Conservation (phyloP, 35 echinoderm and acorn worm species). For the Hemicentrotus pulcherrimus region DNA sequence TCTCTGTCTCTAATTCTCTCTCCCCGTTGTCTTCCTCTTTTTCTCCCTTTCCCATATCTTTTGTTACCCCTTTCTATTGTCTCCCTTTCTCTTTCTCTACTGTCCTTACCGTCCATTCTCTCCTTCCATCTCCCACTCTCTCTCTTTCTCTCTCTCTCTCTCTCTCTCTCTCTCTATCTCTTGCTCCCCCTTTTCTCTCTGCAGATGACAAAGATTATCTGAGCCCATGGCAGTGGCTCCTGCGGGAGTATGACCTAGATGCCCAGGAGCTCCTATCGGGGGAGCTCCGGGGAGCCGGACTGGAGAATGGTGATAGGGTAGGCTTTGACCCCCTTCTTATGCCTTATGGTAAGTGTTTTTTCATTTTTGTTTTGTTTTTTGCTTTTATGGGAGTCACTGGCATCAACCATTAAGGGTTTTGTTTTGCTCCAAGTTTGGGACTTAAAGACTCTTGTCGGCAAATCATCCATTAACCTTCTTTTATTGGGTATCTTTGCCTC, state of each 20-base stretch:
- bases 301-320: not conserved
- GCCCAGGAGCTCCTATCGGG: not conserved
- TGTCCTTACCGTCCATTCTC: not conserved
- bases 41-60: not conserved
- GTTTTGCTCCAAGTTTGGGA: too few relatives aligned
- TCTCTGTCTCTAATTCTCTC: not conserved
- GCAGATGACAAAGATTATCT: slow-evolving; percentile 26
- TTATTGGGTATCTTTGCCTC: too few relatives aligned
- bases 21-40: not conserved
- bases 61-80: not conserved
- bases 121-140: not conserved
- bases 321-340: slow-evolving; percentile 30
- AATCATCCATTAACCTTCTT: too few relatives aligned
- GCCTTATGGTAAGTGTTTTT: slow-evolving; percentile 13
- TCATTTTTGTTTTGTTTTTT: not conserved
- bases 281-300: slow-evolving; percentile 33
- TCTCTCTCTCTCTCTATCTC: not conserved
- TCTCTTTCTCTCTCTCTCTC: not conserved
- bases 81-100: not conserved
- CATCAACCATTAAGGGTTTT: too few relatives aligned
- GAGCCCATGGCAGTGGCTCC: slow-evolving; percentile 26
- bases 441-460: too few relatives aligned
- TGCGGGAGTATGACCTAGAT: slow-evolving; percentile 30
- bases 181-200: not conserved
- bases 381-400: too few relatives aligned